These are phyloP conservation scores for Rhopalosiphum nymphaeae DNA, from an alignment of 2,888 invertebrate species.

Conservation along the genomic window DNA sequence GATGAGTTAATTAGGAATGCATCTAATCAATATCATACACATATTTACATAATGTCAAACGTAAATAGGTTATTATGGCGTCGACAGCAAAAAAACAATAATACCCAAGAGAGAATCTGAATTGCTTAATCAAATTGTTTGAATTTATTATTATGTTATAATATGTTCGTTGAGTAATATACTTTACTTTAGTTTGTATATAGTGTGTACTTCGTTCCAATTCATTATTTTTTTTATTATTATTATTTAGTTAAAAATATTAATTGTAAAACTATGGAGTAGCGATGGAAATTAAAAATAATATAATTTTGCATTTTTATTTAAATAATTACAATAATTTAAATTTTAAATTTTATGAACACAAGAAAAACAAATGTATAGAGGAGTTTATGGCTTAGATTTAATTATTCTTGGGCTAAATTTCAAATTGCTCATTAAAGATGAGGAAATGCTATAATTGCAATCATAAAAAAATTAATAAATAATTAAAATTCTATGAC, in stretches of 20 bases:
- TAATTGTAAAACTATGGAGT: background rate
- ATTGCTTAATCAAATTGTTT: background rate
- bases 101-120: background rate
- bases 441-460: background rate
- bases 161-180: background rate
- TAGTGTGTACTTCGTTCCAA: background rate
- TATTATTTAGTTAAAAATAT: background rate
- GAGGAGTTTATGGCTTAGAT: background rate
- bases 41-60: constrained; percentile 2
- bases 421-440: background rate
- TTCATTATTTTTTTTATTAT: background rate
- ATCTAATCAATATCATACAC: background rate
- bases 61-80: background rate
- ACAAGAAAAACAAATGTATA: background rate
- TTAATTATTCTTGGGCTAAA: background rate
- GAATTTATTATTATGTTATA: background rate
- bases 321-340: background rate
- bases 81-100: background rate
- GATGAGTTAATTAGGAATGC: background rate
- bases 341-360: background rate
- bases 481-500: background rate
- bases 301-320: background rate
- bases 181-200: background rate
- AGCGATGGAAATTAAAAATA: background rate
- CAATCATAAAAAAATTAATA: background rate